Conservation (phyloP, 2,113 vertebrate genomes). For the Chionomys nivalis region DNA sequence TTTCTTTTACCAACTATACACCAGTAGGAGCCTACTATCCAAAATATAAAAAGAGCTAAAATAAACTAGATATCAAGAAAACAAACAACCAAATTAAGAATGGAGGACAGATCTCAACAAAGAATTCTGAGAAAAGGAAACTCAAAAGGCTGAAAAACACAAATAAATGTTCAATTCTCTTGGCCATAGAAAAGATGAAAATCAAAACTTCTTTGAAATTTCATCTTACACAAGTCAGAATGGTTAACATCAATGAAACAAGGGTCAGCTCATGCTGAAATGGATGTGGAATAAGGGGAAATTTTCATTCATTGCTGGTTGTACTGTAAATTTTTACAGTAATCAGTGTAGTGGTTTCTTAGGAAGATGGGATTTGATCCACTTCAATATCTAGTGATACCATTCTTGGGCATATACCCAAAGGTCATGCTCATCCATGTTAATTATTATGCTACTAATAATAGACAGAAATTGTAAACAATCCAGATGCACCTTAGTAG, state of each 20-base stretch:
- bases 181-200: neutral
- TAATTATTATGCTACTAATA: neutral
- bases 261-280: no score
- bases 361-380: neutral
- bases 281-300: neutral
- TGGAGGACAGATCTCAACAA: neutral
- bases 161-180: neutral
- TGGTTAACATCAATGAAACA: neutral
- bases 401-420: neutral
- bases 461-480: neutral
- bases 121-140: neutral
- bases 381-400: neutral
- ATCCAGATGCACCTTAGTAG: no score
- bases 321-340: neutral
- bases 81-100: neutral
- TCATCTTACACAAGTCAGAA: neutral
- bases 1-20: neutral
- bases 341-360: neutral
- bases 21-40: neutral
- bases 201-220: neutral
- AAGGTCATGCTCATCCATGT: neutral
- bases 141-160: neutral
- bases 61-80: neutral
- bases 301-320: neutral
- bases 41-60: neutral